Evolutionary conservation across 2,797 vertebrate species (phyloP), one percentile per base, ranked within the genome.

Genomic region (Oreonectes daqikongensis): DNA sequence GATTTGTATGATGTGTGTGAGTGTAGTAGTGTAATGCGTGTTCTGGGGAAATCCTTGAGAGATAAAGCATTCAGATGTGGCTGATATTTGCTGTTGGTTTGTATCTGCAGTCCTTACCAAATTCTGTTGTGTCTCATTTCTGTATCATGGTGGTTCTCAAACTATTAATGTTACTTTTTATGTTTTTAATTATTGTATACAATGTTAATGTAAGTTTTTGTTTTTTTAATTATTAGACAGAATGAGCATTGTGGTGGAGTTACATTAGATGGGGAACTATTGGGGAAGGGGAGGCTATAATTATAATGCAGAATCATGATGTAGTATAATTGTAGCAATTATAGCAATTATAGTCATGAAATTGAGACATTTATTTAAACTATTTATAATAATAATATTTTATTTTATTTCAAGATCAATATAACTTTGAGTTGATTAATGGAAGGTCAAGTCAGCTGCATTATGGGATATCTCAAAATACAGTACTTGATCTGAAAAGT

Each of bases 141-240:
- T 63, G 59, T 66, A 64, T 53, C 66, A 61, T 61, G 55, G 61
- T 35, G 68, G 48, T 75, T 75, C 61, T 55, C 61, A 75, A 75
- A 75, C 61, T 42, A 32, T 35, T 28, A n/a, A 15, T 46, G 14
- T 46, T 46, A 4, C 42, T 46, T 0, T 53, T 53, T 24, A 11
- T 53, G n/a, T 53, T 2, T 22, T 24, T 24, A 8, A 7, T 11
- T 53, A 22, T 10, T 22, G 3, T 22, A 22, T 20, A 22, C 18
- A 53, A 22, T 53, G 22, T 22, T 53, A 22, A 52, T 11, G 12
- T 42, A 24, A 1, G 1, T 53, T 22, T 52, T 3, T 22, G 50
- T 22, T 53, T 53, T n/a, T 18, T 3, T 14, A 53, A 53, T 22
- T 18, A 53, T 50, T n/a, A 53, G 50, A 53, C 20, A 11, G 17